Evolutionary conservation across 2,888 invertebrate species (phyloP).

Genomic region (Salpingus planirostris): DNA sequence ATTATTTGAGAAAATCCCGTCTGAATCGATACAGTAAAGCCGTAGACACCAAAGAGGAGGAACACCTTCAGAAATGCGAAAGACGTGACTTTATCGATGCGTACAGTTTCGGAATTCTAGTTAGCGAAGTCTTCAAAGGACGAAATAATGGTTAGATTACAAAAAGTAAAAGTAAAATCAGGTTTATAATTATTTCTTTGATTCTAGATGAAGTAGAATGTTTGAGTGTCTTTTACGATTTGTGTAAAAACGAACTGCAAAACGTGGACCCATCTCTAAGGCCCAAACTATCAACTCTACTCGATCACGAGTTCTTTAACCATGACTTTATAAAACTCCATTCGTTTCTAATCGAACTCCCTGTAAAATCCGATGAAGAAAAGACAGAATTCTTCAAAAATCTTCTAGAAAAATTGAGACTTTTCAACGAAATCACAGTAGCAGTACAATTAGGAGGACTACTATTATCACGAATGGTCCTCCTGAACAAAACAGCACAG

Average conservation of each 20-base stretch:
- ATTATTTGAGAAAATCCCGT: constrained; percentile 59
- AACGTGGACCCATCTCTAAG: constrained; percentile 55
- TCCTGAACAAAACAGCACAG: constrained; percentile 74
- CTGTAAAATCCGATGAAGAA: constrained; percentile 67
- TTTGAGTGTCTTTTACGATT: constrained; percentile 58
- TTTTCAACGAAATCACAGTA: constrained; percentile 71
- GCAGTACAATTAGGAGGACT: constrained; percentile 72
- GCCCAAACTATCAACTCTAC: constrained; percentile 56
- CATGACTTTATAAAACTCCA: constrained; percentile 79
- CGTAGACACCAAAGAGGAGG: constrained; percentile 61
- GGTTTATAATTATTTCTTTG: constrained; percentile 24
- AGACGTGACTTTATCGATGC: constrained; percentile 59
- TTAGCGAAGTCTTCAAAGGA: constrained; percentile 61
- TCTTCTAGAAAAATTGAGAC: constrained; percentile 57
- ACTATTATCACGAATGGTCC: constrained; percentile 73
- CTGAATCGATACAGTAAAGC: constrained; percentile 58
- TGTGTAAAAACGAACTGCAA: constrained; percentile 61
- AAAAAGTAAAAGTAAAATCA: constrained; percentile 13
- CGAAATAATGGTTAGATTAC: constrained; percentile 38
- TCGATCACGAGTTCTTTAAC: constrained; percentile 70
- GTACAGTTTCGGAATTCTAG: constrained; percentile 67
- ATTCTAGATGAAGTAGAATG: constrained; percentile 57
- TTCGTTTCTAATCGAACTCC: constrained; percentile 72
- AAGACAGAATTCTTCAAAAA: constrained; percentile 70
- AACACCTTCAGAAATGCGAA: constrained; percentile 39